Base-by-base conservation (phyloP, 2,888 invertebrate species). In the Papilio elwesi region DNA sequence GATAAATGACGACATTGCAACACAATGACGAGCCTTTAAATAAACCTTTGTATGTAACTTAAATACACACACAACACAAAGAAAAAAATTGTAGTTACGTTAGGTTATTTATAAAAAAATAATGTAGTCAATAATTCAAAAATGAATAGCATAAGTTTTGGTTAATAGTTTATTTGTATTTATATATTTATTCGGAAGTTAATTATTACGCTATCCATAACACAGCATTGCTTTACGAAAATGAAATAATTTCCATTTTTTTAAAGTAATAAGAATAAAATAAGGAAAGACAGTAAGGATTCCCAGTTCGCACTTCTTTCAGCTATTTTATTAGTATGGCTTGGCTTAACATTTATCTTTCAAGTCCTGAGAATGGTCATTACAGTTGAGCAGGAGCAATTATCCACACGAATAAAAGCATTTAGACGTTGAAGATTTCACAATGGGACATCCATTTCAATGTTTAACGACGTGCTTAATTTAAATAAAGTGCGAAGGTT, bases 331-430 rank as follows among this genome's bases (percentile, higher is more conserved):
- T 59, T 59, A 48, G n/a, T 55, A 43, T 15, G 55, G 13, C 48
- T 70, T 55, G 67, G 68, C 47, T 63, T 68, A 72, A 63, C 72
- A 68, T 72, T 72, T 53, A 68, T 72, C 72, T 72, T 68, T 64
- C 47, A 36, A 68, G 53, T 59, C 63, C 55, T 62, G 16, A 72
- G 63, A 68, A 49, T 68, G 68, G 68, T 72, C 68, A 68, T 72
- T 72, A 72, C 68, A 53, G 67, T 49, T 68, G 55, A 68, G 72
- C 48, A 53, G 67, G 38, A 64, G 55, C 72, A 72, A 72, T 72
- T 72, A 72, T 68, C 72, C 63, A 68, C 68, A 72, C 68, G 72
- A 63, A 72, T 72, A 72, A 72, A 72, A 68, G 72, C 68, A 63
- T 68, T 72, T 72, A 68, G 53, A 68, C 67, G 47, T 13, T 72